phyloP scores from a whole-genome alignment of 2,113 vertebrate species.

The Grantiella picta region DNA sequence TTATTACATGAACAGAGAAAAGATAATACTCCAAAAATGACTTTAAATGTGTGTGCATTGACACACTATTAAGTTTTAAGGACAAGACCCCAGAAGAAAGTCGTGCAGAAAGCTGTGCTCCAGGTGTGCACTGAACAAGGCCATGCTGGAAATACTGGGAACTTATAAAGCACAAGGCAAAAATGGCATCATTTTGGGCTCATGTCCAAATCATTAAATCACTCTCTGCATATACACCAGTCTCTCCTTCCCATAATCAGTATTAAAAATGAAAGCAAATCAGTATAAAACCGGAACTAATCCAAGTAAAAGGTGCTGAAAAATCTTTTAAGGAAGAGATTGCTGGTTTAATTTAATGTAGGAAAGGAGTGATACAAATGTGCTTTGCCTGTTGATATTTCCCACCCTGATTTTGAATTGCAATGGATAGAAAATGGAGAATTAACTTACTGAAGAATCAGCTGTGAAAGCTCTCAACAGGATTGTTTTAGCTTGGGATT shows the following conservation, averaged over 20 bases:
- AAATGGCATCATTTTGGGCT: background rate
- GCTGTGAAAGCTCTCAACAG: background rate
- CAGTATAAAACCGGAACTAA: background rate
- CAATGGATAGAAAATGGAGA: background rate
- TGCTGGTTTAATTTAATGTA: background rate
- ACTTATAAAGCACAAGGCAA: background rate
- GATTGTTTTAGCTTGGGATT: background rate
- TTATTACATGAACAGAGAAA: background rate
- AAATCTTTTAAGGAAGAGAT: background rate
- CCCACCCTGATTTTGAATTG: background rate
- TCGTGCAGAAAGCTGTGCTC: background rate
- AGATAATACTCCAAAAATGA: background rate
- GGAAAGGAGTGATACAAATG: background rate
- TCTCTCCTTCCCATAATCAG: background rate
- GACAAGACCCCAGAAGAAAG: background rate
- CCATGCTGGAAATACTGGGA: background rate
- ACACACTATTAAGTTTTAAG: background rate
- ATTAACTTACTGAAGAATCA: background rate
- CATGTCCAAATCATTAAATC: background rate
- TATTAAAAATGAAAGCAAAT: background rate
- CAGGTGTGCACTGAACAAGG: background rate
- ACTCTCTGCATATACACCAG: background rate
- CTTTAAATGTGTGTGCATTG: rapidly evolving
- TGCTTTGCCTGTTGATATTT: background rate
- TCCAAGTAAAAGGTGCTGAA: background rate